phyloP scores from a whole-genome alignment of 2,797 vertebrate species.

The Cottoperca gobio region DNA sequence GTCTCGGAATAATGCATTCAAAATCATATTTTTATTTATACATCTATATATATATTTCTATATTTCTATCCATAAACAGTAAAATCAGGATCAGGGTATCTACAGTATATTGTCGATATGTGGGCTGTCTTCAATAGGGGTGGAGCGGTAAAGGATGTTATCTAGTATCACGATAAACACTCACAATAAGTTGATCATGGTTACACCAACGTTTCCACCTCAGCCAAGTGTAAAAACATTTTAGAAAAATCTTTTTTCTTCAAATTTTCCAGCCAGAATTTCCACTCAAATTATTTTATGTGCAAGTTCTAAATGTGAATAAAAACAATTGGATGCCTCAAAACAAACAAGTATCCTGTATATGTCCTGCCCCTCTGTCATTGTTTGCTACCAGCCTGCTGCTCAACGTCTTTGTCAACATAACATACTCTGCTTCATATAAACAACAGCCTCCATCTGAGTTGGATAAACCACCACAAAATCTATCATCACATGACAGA shows the following conservation, averaged over 20 bases:
- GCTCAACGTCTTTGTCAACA: neutral
- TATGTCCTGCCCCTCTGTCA: neutral
- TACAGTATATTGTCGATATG: no score
- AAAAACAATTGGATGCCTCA: neutral
- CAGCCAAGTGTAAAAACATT: no score
- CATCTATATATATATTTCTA: no score
- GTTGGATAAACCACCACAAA: neutral
- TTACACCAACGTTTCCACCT: neutral
- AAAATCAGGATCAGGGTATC: no score
- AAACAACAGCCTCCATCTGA: neutral
- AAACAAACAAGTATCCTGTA: neutral
- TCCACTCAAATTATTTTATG: neutral
- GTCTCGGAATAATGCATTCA: neutral
- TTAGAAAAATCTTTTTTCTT: neutral
- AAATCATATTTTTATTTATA: no score
- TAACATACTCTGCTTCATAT: neutral
- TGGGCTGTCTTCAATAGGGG: no score
- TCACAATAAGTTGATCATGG: no score
- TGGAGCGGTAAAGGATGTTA: no score
- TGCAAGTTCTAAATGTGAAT: neutral
- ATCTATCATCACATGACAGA: slow-evolving; percentile 10
- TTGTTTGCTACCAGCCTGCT: neutral
- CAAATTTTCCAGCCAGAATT: neutral
- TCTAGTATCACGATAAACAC: no score
- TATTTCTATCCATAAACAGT: no score